A percentile compares a stretch with the other conserved stretches of the same genome.
Evolutionary conservation across 2,113 vertebrate species (phyloP).

Genomic region (Jacana jacana): DNA sequence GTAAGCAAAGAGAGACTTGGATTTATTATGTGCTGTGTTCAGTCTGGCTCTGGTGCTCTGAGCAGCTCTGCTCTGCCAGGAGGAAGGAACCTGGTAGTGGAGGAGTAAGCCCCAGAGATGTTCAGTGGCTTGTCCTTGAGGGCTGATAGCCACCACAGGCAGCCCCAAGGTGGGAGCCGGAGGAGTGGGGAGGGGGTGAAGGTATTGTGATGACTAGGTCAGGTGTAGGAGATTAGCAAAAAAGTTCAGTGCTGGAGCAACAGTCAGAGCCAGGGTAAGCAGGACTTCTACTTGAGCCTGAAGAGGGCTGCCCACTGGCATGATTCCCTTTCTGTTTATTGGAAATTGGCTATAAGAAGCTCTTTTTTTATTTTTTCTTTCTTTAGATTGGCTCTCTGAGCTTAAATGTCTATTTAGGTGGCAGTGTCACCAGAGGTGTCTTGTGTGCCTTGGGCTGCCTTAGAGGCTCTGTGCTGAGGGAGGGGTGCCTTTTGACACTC

Average conservation of each 20-base stretch:
- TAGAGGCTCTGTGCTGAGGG: not conserved
- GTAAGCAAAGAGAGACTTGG: not conserved
- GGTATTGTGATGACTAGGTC: not conserved
- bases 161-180: not conserved
- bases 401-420: not conserved
- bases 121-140: not conserved
- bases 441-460: accelerated
- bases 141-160: not conserved
- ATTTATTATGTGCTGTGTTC: not conserved
- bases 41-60: not conserved
- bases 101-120: not conserved
- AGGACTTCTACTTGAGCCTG: not conserved
- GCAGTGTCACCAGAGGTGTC: not conserved
- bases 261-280: not conserved
- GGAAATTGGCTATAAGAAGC: not conserved
- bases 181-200: not conserved
- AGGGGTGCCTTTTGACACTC: not conserved
- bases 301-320: not conserved
- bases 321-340: not conserved
- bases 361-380: not conserved
- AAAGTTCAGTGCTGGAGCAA: not conserved
- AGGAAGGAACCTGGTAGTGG: not conserved
- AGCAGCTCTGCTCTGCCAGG: not conserved
- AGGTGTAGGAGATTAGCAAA: not conserved
- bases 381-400: not conserved